Evolutionary conservation across 2,113 vertebrate genomes (phyloP), one percentile per base, ranked within the genome.

Genomic region (Passer domesticus): DNA sequence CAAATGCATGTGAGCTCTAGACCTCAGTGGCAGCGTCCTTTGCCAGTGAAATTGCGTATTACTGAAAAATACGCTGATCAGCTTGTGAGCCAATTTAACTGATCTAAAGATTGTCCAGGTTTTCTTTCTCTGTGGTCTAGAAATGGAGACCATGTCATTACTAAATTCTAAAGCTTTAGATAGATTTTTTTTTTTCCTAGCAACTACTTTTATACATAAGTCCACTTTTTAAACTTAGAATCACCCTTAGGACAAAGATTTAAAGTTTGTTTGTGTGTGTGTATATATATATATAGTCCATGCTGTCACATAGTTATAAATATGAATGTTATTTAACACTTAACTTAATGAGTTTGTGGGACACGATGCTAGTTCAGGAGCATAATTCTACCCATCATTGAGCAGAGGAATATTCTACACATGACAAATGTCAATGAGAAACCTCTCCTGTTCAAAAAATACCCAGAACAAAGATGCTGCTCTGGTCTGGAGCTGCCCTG

Each of bases 301-400:
- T 96, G 74, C 89, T 96, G 92, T 96, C 94, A 96, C 83, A 84
- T 91, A 97, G 94, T 92, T 97, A 96, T 94, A 97, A 98, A 97
- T 97, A 95, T 49, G 83, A 87, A 95, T 89, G 72, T 97, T 97
- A 97, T 97, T 98, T 98, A 97, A 98, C 94, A 96, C 83, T 96
- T 97, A 98, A 97, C 89, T 97, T 97, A 98, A 96, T 97, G 58
- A 96, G 83, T 87, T 96, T 84, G 49, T 97, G 91, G 92, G 68
- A 97, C 63, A 46, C 84, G 92, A 87, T 79, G 77, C 73, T 93
- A 86, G 49, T 82, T 92, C 92, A 83, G 94, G 90, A 95, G 52
- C n/a, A 13, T 92, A 95, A 88, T 92, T 94, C 72, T 95, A 47
- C 35, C 86, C 91, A 88, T 96, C 37, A 33, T 35, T 91, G 87